Conservation (phyloP, 1,140 invertebrate genomes). For the Drosophila arawakana region DNA sequence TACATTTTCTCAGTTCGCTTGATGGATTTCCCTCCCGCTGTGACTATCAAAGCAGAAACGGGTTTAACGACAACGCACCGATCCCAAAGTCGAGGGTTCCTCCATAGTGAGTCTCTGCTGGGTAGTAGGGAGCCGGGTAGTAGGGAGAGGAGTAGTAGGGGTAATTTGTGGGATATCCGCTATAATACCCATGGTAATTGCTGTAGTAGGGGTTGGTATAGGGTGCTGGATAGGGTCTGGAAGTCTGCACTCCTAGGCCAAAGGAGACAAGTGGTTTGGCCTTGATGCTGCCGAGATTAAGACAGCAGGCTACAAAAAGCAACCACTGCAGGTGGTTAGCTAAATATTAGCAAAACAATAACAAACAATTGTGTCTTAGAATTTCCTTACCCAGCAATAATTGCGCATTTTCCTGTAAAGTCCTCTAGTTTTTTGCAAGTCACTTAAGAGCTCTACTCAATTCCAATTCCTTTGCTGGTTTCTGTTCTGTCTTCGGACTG, state of each 20-base stretch:
- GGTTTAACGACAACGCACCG: conserved; percentile 58
- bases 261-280: conserved; percentile 64
- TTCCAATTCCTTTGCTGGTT: background rate
- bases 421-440: background rate
- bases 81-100: conserved; percentile 63
- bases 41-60: conserved; percentile 59
- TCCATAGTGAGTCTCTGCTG: conserved; percentile 50
- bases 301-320: conserved; percentile 36
- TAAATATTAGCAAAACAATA: conserved; percentile 13
- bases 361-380: background rate
- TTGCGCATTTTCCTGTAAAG: conserved; percentile 56
- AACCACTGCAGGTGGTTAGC: conserved; percentile 30
- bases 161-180: conserved; percentile 27
- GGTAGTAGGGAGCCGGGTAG: conserved; percentile 47
- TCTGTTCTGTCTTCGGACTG: background rate
- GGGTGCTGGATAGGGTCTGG: conserved; percentile 18
- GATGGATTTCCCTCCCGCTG: conserved; percentile 25
- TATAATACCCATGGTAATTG: conserved; percentile 54
- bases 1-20: conserved; percentile 18
- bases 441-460: background rate
- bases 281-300: conserved; percentile 22
- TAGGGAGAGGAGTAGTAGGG: conserved; percentile 37
- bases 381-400: conserved; percentile 57
- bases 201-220: conserved; percentile 47
- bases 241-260: conserved; percentile 54